Evolutionary conservation across 2,888 invertebrate species (phyloP).

Genomic region (Lasioglossum calceatum): DNA sequence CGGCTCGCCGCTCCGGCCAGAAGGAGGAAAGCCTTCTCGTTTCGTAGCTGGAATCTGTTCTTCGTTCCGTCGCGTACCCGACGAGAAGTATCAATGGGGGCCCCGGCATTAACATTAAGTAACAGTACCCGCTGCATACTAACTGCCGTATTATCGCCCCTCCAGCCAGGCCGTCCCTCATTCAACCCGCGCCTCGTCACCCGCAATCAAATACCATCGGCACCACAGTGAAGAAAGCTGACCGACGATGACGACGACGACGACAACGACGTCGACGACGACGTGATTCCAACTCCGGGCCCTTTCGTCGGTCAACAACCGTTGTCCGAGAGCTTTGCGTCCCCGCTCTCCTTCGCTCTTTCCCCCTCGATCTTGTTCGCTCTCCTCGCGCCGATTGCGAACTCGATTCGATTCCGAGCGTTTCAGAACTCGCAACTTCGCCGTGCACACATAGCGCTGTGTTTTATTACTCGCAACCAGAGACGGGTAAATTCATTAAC

Average conservation of each 20-base stretch:
- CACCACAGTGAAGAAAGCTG: slow-evolving; percentile 8
- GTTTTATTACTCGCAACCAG: neutral
- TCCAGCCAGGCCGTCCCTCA: slow-evolving; percentile 59
- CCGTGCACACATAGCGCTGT: neutral
- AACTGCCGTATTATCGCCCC: slow-evolving; percentile 81
- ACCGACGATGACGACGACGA: neutral
- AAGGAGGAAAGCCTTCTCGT: slow-evolving; percentile 53
- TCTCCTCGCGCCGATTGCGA: neutral
- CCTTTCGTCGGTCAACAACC: slow-evolving; percentile 10
- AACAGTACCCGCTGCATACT: slow-evolving; percentile 77
- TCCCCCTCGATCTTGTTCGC: neutral
- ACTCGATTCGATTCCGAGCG: slow-evolving; percentile 1
- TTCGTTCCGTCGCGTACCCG: slow-evolving; percentile 66
- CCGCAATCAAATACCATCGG: slow-evolving; percentile 73
- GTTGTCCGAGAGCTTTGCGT: slow-evolving; percentile 1
- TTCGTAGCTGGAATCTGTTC: slow-evolving; percentile 74
- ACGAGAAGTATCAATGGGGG: slow-evolving; percentile 78
- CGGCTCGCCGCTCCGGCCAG: slow-evolving; percentile 18
- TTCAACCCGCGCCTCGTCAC: slow-evolving; percentile 70
- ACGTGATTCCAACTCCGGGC: slow-evolving; percentile 6
- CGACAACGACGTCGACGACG: neutral
- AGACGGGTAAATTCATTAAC: slow-evolving; percentile 7
- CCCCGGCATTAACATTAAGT: slow-evolving; percentile 77
- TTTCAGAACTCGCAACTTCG: neutral
- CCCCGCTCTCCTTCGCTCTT: neutral